Base-by-base conservation (phyloP, 2,888 invertebrate genomes). In the Chrysopilus asiliformis region DNA sequence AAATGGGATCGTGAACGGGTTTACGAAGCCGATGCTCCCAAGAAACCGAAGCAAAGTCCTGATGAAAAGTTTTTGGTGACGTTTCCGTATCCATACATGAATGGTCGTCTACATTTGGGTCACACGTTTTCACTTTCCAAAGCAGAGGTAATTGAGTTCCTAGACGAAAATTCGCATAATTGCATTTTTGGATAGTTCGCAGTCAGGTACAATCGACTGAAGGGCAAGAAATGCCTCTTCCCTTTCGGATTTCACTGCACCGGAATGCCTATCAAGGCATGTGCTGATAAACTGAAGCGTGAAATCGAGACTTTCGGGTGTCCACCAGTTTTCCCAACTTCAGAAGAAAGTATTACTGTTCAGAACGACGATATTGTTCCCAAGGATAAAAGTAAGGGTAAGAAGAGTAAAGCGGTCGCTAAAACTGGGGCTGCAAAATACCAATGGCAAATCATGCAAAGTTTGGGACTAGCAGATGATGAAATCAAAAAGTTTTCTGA, bases 41-140 rank as follows among this genome's bases (percentile, higher is more conserved):
- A 57, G 12, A 62, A 68, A 5, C 63, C 67, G 41, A 73, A 65
- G 41, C 70, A 70, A 50, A 59, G 65, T 12, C 54, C 57, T 6
- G 67, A 75, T 51, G 85, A 86, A 44, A 98, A 97, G 56, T 97
- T 83, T 57, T 68, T 94, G 47, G 84, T 82, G 22, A 93, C 93
- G 3, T 98, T 98, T 67, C 98, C 98, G 2, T 98, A 79, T 65
- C 98, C 98, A 0, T 98, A 99, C 56, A 98, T 98, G 97, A 98
- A 98, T 71, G 98, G 98, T 8, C 76, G 89, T 30, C 73, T 98
- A 36, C 98, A 98, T 71, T 68, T 99, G 46, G 98, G 98, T 1
- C 98, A 98, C 59, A 89, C 91, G 10, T 98, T 98, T 67, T 86
- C 94, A 4, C 58, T 98, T 31, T 90, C 94, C 7, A 98, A 98